Evolutionary conservation across 2,797 vertebrate species (phyloP).

Genomic region (Leptodactylus fallax): DNA sequence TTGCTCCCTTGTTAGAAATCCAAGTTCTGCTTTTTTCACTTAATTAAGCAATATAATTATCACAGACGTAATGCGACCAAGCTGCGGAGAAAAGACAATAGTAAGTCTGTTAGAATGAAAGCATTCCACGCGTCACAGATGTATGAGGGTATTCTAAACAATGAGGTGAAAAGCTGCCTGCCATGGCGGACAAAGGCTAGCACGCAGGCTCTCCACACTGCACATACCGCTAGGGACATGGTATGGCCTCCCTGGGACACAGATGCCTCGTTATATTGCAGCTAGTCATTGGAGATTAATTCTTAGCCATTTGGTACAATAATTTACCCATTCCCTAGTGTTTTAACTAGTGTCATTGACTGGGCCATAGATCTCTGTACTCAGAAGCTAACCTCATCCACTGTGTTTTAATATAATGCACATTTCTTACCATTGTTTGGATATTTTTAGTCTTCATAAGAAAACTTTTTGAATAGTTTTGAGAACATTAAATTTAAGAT

Average conservation of each 20-base stretch:
- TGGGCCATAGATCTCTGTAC: conserved; percentile 73
- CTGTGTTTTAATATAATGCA: conserved; percentile 61
- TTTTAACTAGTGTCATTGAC: conserved; percentile 77
- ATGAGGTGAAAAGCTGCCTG: conserved; percentile 87
- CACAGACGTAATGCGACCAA: conserved; percentile 86
- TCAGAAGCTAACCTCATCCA: conserved; percentile 74
- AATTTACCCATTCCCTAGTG: conserved; percentile 81
- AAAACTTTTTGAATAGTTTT: neutral
- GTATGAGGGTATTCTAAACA: conserved; percentile 90
- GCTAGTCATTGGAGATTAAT: conserved; percentile 83
- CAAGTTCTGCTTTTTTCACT: conserved; percentile 81
- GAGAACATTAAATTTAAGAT: neutral
- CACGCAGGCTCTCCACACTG: conserved; percentile 78
- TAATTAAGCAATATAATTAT: conserved; percentile 98
- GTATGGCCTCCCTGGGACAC: conserved; percentile 85
- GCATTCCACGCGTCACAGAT: conserved; percentile 94
- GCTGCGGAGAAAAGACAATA: conserved; percentile 85
- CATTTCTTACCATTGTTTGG: too few species aligned
- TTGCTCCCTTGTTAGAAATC: conserved; percentile 38
- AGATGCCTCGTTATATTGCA: conserved; percentile 85
- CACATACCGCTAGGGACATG: conserved; percentile 83
- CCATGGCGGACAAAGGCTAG: conserved; percentile 83
- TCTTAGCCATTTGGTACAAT: conserved; percentile 84
- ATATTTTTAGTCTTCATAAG: neutral
- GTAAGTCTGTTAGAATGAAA: conserved; percentile 89